Evolutionary conservation across 1,140 invertebrate genomes (phyloP).

Genomic region (Dreissena rostriformis): DNA sequence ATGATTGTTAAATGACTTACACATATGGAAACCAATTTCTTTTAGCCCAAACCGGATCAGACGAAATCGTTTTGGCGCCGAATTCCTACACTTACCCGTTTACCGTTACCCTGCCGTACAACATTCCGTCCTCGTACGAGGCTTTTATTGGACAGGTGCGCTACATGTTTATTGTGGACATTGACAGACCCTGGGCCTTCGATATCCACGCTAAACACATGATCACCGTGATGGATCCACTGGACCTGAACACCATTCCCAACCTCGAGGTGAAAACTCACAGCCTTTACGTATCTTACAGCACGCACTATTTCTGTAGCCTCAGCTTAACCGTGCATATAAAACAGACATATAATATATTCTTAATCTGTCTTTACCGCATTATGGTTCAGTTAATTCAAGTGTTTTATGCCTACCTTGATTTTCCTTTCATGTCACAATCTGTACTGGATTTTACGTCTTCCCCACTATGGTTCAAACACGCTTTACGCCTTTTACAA

Average conservation of each 20-base stretch:
- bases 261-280: conserved; percentile 33
- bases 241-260: conserved; percentile 66
- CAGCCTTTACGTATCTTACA: background rate
- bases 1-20: background rate
- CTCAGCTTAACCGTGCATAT: too few species aligned
- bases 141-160: conserved; percentile 79
- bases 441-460: too few species aligned
- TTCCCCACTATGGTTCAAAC: too few species aligned
- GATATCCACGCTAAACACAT: conserved; percentile 66
- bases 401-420: too few species aligned
- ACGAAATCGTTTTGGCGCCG: conserved; percentile 57
- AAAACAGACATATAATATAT: too few species aligned
- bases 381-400: too few species aligned
- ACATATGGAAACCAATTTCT: background rate
- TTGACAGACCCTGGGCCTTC: conserved; percentile 76
- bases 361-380: too few species aligned
- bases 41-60: conserved; percentile 6
- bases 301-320: background rate
- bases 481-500: too few species aligned
- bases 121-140: conserved; percentile 81
- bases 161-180: conserved; percentile 77
- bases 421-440: too few species aligned
- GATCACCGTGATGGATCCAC: conserved; percentile 67
- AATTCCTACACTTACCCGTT: conserved; percentile 80
- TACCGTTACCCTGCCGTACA: conserved; percentile 78